A percentile compares a stretch with the other conserved stretches of the same genome.
These are phyloP conservation scores for Eutolmus rufibarbis DNA, from an alignment of 2,888 invertebrate genomes.

Conservation along the genomic window DNA sequence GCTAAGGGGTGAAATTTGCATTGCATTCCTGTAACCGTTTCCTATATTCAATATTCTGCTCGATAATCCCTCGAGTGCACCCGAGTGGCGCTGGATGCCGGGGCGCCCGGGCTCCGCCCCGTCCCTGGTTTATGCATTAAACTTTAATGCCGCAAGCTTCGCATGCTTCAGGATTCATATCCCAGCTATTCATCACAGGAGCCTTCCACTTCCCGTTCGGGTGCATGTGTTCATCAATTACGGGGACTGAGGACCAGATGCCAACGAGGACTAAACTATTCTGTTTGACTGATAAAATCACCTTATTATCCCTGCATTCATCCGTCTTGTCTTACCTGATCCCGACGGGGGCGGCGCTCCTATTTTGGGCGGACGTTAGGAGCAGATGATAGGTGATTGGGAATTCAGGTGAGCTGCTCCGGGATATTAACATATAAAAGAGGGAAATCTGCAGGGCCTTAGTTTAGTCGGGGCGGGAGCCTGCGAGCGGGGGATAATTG, in stretches of 20 bases:
- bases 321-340: slow-evolving; percentile 32
- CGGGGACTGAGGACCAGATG: background rate
- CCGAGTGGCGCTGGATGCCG: background rate
- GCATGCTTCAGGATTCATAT: slow-evolving; percentile 21
- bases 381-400: slow-evolving; percentile 33
- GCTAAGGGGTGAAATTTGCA: background rate
- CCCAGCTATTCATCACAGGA: slow-evolving; percentile 24
- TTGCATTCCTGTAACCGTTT: background rate
- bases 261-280: slow-evolving; percentile 35
- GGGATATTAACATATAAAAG: slow-evolving; percentile 32
- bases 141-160: slow-evolving; percentile 15
- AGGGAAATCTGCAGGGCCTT: slow-evolving; percentile 5
- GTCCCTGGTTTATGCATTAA: background rate
- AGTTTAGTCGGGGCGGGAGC: background rate
- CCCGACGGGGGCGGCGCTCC: background rate
- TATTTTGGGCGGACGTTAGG: slow-evolving; percentile 15
- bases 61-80: background rate
- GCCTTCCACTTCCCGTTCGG: background rate
- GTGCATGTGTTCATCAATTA: slow-evolving; percentile 31
- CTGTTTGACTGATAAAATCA: slow-evolving; percentile 38
- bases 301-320: slow-evolving; percentile 37
- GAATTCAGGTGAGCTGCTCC: slow-evolving; percentile 25
- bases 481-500: background rate
- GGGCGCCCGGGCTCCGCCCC: background rate
- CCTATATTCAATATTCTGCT: background rate